A percentile compares a stretch with the other conserved stretches of the same genome.
Evolutionary conservation across 2,888 invertebrate species (phyloP).

Genomic region (Iselma pallidipennis): DNA sequence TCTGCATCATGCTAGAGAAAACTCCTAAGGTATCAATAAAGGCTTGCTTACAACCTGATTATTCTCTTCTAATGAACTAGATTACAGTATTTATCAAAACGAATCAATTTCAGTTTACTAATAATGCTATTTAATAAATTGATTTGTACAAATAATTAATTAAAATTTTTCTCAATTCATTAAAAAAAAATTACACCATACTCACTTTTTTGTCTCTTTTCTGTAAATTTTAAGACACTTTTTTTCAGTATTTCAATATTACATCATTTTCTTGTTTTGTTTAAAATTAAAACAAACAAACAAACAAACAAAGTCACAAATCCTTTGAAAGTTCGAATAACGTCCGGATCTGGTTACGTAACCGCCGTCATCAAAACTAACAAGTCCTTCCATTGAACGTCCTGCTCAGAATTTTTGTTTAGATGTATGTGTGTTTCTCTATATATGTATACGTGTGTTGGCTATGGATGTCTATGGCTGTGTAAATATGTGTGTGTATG

Average conservation of each 20-base stretch:
- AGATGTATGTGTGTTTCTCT: not conserved
- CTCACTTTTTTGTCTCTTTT: not conserved
- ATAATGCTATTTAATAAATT: no score
- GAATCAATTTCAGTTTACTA: no score
- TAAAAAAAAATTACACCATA: not conserved
- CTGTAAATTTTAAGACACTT: not conserved
- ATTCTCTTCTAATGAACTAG: not conserved
- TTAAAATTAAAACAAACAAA: not conserved
- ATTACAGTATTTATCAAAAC: no score
- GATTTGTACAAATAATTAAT: no score
- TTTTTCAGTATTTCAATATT: not conserved
- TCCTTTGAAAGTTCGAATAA: not conserved
- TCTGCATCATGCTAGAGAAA: not conserved
- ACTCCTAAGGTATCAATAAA: not conserved
- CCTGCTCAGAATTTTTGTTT: not conserved
- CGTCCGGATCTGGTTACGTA: slow-evolving; percentile 13
- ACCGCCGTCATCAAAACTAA: slow-evolving; percentile 15
- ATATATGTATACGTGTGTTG: not conserved
- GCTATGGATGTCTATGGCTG: not conserved
- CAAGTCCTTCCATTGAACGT: slow-evolving; percentile 22
- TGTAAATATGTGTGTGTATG: not conserved
- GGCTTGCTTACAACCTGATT: not conserved
- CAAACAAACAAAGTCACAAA: not conserved
- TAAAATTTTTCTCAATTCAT: no score
- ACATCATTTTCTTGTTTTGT: not conserved